Evolutionary conservation across 1,140 invertebrate genomes (phyloP).

Genomic region (Alviniconcha marisindica): DNA sequence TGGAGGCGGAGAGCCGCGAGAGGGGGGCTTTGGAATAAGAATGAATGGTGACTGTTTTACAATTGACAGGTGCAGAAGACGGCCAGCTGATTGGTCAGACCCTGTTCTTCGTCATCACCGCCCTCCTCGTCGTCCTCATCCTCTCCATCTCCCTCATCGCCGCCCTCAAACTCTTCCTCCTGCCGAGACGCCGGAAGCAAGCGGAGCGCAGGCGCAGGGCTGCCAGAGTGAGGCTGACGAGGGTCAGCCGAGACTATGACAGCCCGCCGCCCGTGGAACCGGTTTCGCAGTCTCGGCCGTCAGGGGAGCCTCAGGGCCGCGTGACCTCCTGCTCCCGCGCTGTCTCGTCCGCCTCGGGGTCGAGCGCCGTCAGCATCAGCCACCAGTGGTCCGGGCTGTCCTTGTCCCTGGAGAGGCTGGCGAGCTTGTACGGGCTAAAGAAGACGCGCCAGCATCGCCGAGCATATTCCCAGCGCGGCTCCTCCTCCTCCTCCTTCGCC

Average conservation of each 20-base stretch:
- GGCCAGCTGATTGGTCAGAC: constrained; percentile 13
- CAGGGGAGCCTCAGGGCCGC: too few relatives aligned
- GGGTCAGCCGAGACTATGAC: not conserved
- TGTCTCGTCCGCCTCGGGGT: not conserved
- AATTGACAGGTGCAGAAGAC: too few relatives aligned
- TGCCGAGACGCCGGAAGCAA: not conserved
- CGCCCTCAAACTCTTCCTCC: constrained; percentile 6
- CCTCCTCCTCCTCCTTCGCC: not conserved
- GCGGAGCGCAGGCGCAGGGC: constrained; percentile 7
- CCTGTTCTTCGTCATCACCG: constrained; percentile 32
- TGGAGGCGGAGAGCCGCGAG: too few relatives aligned
- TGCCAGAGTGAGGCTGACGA: not conserved
- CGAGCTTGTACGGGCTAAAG: not conserved
- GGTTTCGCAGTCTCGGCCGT: not conserved
- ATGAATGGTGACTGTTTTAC: too few relatives aligned
- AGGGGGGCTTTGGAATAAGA: too few relatives aligned
- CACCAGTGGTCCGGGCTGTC: constrained; percentile 5
- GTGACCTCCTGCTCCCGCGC: not conserved
- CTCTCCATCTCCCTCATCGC: not conserved
- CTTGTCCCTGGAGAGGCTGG: not conserved
- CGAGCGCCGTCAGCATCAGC: not conserved
- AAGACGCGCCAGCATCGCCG: not conserved
- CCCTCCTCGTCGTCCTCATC: constrained; percentile 30
- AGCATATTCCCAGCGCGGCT: not conserved
- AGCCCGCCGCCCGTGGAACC: not conserved